Percentiles rank a stretch among this genome's conserved stretches.
Conservation (phyloP, 1,140 invertebrate genomes). For the Calephelis virginiensis region DNA sequence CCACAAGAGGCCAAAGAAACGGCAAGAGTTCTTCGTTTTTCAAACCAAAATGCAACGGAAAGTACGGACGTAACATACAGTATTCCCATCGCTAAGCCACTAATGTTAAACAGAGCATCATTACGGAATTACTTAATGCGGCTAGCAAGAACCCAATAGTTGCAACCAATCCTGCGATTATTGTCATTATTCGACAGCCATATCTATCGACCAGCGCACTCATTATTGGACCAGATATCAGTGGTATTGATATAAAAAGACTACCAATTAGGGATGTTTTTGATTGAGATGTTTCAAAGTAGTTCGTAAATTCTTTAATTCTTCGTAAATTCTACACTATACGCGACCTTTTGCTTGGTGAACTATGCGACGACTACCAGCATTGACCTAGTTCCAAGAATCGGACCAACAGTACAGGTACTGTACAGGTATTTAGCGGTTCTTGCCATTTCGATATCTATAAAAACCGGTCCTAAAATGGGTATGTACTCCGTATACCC, state of each 20-base stretch:
- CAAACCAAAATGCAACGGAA: conserved; percentile 97
- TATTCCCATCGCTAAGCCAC: conserved; percentile 90
- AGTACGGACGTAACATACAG: conserved; percentile 94
- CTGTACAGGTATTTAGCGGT: too few relatives aligned
- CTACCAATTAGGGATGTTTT: conserved; percentile 92
- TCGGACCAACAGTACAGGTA: too few relatives aligned
- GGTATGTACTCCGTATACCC: too few relatives aligned
- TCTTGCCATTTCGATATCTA: too few relatives aligned
- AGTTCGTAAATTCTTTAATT: conserved; percentile 88
- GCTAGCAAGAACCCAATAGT: conserved; percentile 87
- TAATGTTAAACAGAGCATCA: conserved; percentile 90
- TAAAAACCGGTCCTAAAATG: too few relatives aligned
- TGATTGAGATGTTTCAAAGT: conserved; percentile 88
- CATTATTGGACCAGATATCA: conserved; percentile 90
- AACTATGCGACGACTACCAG: too few relatives aligned
- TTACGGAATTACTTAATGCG: conserved; percentile 84
- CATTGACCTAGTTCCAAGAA: too few relatives aligned
- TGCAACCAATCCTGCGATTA: conserved; percentile 86
- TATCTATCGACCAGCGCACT: conserved; percentile 92
- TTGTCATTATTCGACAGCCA: conserved; percentile 91
- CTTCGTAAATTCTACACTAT: too few relatives aligned
- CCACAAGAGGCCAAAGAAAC: conserved; percentile 79
- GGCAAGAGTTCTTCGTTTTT: conserved; percentile 92
- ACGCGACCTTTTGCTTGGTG: too few relatives aligned
- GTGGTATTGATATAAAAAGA: conserved; percentile 91